Conservation (phyloP, 2,113 vertebrate genomes). For the Oncorhynchus kisutch region DNA sequence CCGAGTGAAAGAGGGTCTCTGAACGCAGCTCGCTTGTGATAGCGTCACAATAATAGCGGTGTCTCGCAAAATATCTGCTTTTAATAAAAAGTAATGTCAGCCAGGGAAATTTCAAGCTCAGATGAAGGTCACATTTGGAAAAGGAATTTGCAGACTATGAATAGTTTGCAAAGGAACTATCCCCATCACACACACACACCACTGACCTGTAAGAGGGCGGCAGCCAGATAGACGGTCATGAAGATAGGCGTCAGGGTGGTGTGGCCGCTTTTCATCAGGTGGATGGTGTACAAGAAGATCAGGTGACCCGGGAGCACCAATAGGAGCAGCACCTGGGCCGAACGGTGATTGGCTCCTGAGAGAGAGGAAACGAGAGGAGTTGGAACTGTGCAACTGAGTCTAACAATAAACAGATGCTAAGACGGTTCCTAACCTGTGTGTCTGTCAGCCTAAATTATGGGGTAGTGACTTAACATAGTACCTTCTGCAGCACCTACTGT, state of each 20-base stretch:
- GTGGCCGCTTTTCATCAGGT: slow-evolving; percentile 95
- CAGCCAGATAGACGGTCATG: slow-evolving; percentile 85
- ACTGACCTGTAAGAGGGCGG: slow-evolving; percentile 90
- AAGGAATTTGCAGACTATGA: background rate
- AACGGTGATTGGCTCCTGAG: slow-evolving; percentile 92
- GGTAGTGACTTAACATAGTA: too few species aligned
- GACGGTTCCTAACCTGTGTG: too few species aligned
- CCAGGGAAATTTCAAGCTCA: too few species aligned
- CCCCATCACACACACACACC: background rate
- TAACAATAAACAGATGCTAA: too few species aligned
- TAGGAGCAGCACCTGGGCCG: slow-evolving; percentile 91
- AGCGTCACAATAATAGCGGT: too few species aligned
- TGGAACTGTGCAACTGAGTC: background rate
- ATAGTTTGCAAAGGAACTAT: too few species aligned
- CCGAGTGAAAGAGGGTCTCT: too few species aligned
- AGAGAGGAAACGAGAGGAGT: slow-evolving; percentile 6
- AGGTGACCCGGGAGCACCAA: slow-evolving; percentile 91
- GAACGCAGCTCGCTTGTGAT: too few species aligned
- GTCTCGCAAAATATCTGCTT: too few species aligned
- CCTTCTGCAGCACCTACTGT: too few species aligned
- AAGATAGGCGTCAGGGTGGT: slow-evolving; percentile 92
- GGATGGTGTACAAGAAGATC: slow-evolving; percentile 95
- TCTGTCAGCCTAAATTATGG: too few species aligned
- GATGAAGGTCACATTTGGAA: background rate
- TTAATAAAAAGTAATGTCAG: too few species aligned